Evolutionary conservation across 2,113 vertebrate genomes (phyloP).

Genomic region (Candoia aspera): DNA sequence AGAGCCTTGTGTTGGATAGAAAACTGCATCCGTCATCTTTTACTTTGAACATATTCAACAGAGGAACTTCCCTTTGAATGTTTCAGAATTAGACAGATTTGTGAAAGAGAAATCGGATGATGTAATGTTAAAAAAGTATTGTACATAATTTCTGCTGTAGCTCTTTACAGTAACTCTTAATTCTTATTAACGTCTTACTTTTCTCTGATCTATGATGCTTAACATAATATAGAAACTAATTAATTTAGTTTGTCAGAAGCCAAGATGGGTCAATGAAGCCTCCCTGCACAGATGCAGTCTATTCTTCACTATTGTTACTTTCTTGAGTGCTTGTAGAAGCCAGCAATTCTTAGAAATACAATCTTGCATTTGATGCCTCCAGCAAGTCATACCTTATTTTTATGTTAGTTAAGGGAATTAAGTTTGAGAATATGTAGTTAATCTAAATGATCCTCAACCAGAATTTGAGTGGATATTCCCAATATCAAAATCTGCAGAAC

Average conservation of each 20-base stretch:
- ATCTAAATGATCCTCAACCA: background rate
- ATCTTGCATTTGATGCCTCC: background rate
- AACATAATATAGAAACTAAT: background rate
- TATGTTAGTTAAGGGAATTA: background rate
- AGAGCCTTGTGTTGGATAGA: slow-evolving; percentile 45
- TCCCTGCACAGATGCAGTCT: background rate
- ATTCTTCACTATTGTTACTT: background rate
- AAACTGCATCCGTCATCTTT: slow-evolving; percentile 34
- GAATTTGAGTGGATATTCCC: background rate
- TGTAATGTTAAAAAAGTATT: background rate
- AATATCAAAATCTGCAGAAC: background rate
- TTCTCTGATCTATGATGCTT: too few species aligned
- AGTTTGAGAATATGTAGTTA: background rate
- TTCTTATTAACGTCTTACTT: too few species aligned
- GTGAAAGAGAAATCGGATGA: background rate
- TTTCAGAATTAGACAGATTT: background rate
- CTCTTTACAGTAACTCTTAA: background rate
- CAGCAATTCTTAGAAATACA: background rate
- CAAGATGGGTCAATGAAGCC: background rate
- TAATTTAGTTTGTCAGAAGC: background rate
- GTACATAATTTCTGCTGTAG: background rate
- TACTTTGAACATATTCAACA: slow-evolving; percentile 49
- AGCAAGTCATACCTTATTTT: background rate
- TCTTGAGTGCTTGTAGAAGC: background rate
- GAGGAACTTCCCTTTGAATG: slow-evolving; percentile 34